phyloP scores from a whole-genome alignment of 2,113 vertebrate species.

The Equus quagga region DNA sequence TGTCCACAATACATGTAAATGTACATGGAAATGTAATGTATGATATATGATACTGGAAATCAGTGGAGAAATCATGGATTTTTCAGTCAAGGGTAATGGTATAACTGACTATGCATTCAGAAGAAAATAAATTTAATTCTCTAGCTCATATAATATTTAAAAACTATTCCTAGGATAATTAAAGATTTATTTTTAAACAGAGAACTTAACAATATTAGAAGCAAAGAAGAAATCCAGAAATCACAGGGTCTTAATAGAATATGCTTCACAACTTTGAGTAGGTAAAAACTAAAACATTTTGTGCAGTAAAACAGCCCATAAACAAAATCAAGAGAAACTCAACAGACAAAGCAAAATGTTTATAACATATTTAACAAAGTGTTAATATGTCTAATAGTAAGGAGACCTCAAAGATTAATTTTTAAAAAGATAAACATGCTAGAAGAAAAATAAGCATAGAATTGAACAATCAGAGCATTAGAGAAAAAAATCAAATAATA shows the following conservation, averaged over 20 bases:
- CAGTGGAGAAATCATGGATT: neutral
- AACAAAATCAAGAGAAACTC: constrained; percentile 32
- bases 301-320: neutral
- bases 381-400: neutral
- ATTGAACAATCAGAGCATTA: neutral
- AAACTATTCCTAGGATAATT: constrained; percentile 6
- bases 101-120: neutral
- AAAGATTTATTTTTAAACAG: neutral
- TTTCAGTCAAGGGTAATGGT: neutral
- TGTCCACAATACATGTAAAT: neutral
- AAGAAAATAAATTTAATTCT: constrained; percentile 11
- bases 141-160: neutral
- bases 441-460: neutral
- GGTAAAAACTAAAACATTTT: constrained; percentile 4
- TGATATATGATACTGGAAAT: neutral
- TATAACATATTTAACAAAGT: neutral
- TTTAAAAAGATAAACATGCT: neutral
- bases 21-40: neutral
- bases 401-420: neutral
- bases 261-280: neutral
- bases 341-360: neutral
- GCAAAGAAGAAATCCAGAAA: constrained; percentile 6
- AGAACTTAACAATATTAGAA: neutral
- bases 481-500: neutral
- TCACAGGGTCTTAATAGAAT: neutral